A percentile compares a stretch with the other conserved stretches of the same genome.
These are phyloP conservation scores for Tetramorium bicarinatum DNA, from an alignment of 2,888 invertebrate genomes.

Conservation along the genomic window DNA sequence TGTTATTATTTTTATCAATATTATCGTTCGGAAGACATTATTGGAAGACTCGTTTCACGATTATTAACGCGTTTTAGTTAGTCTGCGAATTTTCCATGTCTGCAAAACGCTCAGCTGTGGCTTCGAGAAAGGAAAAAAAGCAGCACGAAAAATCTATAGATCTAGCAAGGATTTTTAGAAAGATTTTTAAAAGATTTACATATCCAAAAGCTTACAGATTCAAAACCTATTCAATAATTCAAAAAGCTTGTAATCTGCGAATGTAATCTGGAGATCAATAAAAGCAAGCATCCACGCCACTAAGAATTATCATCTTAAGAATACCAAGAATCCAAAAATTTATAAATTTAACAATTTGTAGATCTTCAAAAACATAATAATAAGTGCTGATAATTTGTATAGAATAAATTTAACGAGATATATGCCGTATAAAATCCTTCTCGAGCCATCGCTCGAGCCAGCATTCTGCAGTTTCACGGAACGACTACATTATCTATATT, in stretches of 20 bases:
- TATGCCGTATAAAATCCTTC: not conserved
- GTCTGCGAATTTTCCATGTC: constrained; percentile 59
- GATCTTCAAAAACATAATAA: not conserved
- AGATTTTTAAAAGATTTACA: not conserved
- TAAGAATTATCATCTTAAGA: not conserved
- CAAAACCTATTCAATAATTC: not conserved
- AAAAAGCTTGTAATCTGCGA: not conserved
- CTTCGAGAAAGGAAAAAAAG: not conserved
- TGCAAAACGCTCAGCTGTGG: constrained; percentile 50
- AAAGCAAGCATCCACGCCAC: not conserved
- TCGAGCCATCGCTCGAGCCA: constrained; percentile 10
- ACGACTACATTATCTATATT: constrained; percentile 65
- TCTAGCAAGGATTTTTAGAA: not conserved
- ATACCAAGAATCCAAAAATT: not conserved
- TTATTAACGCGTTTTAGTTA: constrained; percentile 69
- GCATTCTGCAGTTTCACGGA: constrained; percentile 53
- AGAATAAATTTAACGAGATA: not conserved
- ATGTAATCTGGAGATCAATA: not conserved
- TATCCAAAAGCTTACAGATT: not conserved
- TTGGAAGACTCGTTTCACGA: constrained; percentile 81
- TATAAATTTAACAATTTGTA: not conserved
- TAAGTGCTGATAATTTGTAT: not conserved
- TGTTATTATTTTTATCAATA: constrained; percentile 55
- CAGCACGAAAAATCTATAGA: not conserved
- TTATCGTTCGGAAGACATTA: constrained; percentile 81